Conservation (phyloP, 2,113 vertebrate genomes). For the Neodontobutis hainanensis region DNA sequence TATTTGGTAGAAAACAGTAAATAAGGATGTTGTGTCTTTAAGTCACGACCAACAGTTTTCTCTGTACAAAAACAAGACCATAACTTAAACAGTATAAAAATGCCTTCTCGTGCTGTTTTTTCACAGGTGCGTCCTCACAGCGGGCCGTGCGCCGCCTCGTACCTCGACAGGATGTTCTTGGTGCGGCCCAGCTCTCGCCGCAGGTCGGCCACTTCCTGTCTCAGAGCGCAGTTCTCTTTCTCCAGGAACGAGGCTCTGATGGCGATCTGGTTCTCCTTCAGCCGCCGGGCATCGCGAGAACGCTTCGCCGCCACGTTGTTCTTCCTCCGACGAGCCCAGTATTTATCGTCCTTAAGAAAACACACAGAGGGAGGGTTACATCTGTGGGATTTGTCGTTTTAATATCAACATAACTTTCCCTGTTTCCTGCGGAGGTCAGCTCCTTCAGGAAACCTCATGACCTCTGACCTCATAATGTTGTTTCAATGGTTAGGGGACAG, state of each 20-base stretch:
- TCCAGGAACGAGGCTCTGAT: slow-evolving; percentile 92
- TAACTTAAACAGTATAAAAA: no score
- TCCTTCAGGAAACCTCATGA: no score
- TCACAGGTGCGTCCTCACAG: slow-evolving; percentile 74
- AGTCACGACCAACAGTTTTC: no score
- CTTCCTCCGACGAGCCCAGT: slow-evolving; percentile 95
- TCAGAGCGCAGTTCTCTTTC: slow-evolving; percentile 91
- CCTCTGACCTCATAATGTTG: no score
- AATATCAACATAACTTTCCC: no score
- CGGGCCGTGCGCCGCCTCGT: slow-evolving; percentile 85
- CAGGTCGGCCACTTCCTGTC: slow-evolving; percentile 89
- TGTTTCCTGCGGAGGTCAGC: no score
- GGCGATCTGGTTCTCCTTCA: slow-evolving; percentile 97
- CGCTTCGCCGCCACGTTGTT: slow-evolving; percentile 96
- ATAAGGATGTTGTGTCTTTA: no score
- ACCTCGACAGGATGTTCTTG: slow-evolving; percentile 89
- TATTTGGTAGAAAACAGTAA: no score
- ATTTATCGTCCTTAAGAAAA: slow-evolving; percentile 89
- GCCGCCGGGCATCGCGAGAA: slow-evolving; percentile 88
- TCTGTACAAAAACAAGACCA: no score
- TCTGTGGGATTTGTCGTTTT: no score
- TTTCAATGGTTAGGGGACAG: no score
- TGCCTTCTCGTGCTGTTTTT: no score
- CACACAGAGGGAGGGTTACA: background rate
- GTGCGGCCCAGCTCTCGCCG: slow-evolving; percentile 90